Evolutionary conservation across 2,113 vertebrate species (phyloP).

Genomic region (Semicossyphus pulcher): DNA sequence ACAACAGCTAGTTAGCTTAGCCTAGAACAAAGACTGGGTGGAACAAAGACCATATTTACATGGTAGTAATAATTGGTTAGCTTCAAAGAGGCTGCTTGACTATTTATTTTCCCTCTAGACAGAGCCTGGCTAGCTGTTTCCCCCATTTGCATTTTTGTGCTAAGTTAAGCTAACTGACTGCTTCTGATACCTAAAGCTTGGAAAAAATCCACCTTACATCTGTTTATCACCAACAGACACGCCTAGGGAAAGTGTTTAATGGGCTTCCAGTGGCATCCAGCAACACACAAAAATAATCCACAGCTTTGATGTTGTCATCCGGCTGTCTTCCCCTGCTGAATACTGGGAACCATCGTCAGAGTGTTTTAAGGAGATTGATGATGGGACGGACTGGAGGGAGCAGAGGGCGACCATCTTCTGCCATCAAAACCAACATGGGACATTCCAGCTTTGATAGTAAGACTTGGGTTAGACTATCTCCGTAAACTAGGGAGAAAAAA

Average conservation of each 20-base stretch:
- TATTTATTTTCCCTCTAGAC: no score
- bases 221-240: constrained; percentile 35
- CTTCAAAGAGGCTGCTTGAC: no score
- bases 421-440: neutral
- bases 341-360: constrained; percentile 46
- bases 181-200: neutral
- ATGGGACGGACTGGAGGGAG: constrained; percentile 27
- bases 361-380: constrained; percentile 57
- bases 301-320: constrained; percentile 43
- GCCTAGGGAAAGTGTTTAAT: constrained; percentile 31
- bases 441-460: constrained; percentile 1
- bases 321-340: constrained; percentile 42
- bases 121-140: no score
- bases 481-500: neutral
- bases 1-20: no score
- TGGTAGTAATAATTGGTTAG: no score
- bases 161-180: no score
- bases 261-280: constrained; percentile 25
- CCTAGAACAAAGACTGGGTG: no score
- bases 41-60: no score
- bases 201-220: constrained; percentile 26
- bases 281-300: constrained; percentile 27
- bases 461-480: neutral
- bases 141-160: neutral
- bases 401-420: constrained; percentile 24